Conservation (phyloP, 2,113 vertebrate species). For the Petroica traversi region DNA sequence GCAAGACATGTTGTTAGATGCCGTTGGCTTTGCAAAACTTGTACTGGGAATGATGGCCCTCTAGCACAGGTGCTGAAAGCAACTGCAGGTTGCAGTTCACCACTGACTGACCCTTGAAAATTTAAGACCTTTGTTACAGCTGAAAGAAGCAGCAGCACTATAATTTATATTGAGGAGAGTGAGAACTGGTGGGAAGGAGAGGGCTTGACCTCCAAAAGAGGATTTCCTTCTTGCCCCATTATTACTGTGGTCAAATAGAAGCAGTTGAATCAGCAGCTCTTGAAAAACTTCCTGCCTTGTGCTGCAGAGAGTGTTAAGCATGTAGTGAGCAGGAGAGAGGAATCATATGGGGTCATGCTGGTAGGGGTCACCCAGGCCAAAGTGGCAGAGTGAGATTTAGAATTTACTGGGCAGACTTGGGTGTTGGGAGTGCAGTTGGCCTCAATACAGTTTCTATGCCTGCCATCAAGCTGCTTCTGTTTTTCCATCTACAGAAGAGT, state of each 20-base stretch:
- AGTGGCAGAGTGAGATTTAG: neutral
- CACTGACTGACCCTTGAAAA: neutral
- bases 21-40: neutral
- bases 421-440: neutral
- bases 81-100: neutral
- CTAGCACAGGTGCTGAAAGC: neutral
- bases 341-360: neutral
- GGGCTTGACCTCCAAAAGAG: neutral
- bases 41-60: neutral
- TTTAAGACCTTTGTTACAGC: neutral
- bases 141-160: neutral
- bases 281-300: neutral
- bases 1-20: neutral
- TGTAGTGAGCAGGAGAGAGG: neutral
- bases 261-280: neutral
- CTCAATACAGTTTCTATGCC: neutral
- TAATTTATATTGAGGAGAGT: neutral
- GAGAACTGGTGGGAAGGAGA: neutral
- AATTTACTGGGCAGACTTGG: neutral
- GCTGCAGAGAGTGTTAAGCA: neutral
- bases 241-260: neutral
- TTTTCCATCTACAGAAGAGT: neutral
- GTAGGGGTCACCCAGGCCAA: neutral
- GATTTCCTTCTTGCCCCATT: neutral
- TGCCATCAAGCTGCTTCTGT: neutral